Conservation (phyloP, 2,113 vertebrate genomes). For the Aepyceros melampus region DNA sequence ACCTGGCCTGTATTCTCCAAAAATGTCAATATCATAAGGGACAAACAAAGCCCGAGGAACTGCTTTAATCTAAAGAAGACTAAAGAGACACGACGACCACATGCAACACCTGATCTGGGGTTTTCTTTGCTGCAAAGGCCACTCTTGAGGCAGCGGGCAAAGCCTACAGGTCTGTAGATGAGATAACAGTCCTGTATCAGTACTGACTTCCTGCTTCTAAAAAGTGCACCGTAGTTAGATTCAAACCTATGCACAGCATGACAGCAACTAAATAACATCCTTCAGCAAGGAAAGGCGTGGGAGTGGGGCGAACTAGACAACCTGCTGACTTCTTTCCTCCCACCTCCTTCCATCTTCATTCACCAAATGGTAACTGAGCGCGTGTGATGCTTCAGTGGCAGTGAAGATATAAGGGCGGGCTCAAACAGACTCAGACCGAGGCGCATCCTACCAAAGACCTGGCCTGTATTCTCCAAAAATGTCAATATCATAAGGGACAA, state of each 20-base stretch:
- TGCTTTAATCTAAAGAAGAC: background rate
- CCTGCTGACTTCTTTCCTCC: background rate
- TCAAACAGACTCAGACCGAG: background rate
- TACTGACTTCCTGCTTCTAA: too few species aligned
- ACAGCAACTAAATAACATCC: background rate
- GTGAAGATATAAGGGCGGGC: background rate
- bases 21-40: background rate
- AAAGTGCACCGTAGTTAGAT: too few species aligned
- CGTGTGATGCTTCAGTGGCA: background rate
- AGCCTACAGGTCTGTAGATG: too few species aligned
- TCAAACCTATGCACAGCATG: background rate
- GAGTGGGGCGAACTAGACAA: background rate
- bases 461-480: background rate
- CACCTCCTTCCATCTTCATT: background rate
- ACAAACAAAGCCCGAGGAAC: background rate
- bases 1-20: background rate
- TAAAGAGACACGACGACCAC: background rate
- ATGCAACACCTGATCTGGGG: background rate
- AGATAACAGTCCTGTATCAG: too few species aligned
- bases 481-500: background rate
- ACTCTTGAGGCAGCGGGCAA: too few species aligned
- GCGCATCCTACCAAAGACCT: background rate
- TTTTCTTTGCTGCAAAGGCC: too few species aligned
- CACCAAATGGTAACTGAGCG: background rate
- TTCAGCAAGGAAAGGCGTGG: background rate